phyloP scores from a whole-genome alignment of 2,797 vertebrate species.

The Crenuchus spilurus region DNA sequence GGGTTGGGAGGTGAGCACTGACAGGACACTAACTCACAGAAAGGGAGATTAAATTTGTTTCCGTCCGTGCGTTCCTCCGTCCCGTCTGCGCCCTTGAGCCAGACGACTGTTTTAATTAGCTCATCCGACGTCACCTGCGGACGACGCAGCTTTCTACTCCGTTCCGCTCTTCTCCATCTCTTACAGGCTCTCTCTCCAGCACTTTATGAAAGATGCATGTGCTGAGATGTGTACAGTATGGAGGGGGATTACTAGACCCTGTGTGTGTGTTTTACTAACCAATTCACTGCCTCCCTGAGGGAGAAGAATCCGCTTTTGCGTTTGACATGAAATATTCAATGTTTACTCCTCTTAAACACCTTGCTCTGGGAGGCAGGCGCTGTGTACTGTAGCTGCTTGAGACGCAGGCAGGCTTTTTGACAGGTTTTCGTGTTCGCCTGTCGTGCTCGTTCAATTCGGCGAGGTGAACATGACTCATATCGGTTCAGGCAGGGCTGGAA shows the following conservation, averaged over 20 bases:
- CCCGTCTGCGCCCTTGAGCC: slow-evolving; percentile 10
- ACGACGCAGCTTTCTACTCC: neutral
- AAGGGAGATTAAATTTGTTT: neutral
- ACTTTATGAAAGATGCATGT: neutral
- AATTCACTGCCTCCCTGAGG: neutral
- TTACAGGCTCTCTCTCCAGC: neutral
- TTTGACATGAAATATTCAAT: slow-evolving; percentile 23
- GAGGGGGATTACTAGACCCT: neutral
- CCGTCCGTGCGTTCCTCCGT: neutral
- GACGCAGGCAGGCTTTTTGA: neutral
- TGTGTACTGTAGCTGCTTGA: neutral
- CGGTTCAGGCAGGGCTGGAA: neutral
- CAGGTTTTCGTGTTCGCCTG: neutral
- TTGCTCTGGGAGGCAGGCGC: neutral
- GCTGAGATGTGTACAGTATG: neutral
- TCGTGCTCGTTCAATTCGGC: neutral
- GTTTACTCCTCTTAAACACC: slow-evolving; percentile 15
- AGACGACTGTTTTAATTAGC: slow-evolving; percentile 32
- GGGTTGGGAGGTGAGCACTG: slow-evolving; percentile 11
- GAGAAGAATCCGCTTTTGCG: neutral
- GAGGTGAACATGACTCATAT: neutral
- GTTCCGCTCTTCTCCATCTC: neutral
- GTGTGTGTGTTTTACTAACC: slow-evolving; percentile 1
- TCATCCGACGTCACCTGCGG: neutral
- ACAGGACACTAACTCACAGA: neutral